These are phyloP conservation scores for Andrena trimmerana DNA, from an alignment of 2,888 invertebrate genomes.

Conservation along the genomic window DNA sequence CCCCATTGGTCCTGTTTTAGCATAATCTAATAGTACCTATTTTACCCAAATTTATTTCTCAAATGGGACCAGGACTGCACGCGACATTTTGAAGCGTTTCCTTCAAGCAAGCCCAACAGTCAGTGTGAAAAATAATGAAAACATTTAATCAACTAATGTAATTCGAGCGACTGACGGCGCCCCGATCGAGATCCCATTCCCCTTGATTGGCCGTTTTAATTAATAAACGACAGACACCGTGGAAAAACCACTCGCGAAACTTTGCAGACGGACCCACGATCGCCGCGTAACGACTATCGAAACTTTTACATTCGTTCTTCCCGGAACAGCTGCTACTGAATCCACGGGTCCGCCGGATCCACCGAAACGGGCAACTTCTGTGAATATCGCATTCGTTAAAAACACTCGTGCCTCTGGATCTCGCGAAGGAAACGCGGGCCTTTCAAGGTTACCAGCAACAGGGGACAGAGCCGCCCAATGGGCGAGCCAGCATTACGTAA, in stretches of 20 bases:
- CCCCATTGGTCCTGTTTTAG: no score
- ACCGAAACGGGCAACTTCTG: conserved; percentile 1
- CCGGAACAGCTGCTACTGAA: conserved; percentile 23
- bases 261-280: conserved; percentile 24
- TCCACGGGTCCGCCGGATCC: neutral
- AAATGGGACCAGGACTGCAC: neutral
- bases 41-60: neutral
- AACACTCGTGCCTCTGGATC: conserved; percentile 4
- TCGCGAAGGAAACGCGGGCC: neutral
- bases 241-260: conserved; percentile 10
- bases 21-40: no score
- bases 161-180: neutral
- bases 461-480: neutral
- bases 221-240: conserved; percentile 2
- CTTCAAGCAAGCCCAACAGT: neutral
- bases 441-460: conserved; percentile 9
- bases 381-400: conserved; percentile 12
- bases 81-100: neutral
- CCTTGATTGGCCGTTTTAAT: conserved; percentile 25
- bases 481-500: neutral
- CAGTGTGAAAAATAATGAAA: neutral
- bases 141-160: neutral
- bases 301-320: conserved; percentile 34
- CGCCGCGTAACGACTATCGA: conserved; percentile 3
- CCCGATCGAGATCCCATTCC: conserved; percentile 5